A percentile compares a stretch with the other conserved stretches of the same genome.
These are phyloP conservation scores for Helicoverpa assulta DNA, from an alignment of 2,888 invertebrate genomes.

Conservation along the genomic window DNA sequence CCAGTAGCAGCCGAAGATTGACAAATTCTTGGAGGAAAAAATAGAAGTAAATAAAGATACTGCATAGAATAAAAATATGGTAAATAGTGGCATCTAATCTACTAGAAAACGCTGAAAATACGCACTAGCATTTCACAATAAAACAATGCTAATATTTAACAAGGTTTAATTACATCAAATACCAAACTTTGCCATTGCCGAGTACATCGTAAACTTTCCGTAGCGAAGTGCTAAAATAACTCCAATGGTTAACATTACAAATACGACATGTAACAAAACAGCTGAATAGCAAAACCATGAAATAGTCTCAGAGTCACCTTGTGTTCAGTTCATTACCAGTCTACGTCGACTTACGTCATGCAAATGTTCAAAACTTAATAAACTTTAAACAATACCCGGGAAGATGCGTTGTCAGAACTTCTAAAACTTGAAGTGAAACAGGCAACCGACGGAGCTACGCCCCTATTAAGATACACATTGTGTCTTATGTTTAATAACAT, in stretches of 20 bases:
- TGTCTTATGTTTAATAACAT: constrained; percentile 80
- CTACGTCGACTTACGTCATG: constrained; percentile 83
- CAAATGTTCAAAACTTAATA: constrained; percentile 86
- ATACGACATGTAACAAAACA: constrained; percentile 53
- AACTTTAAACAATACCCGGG: constrained; percentile 87
- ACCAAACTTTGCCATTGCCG: constrained; percentile 31
- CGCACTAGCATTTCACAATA: background rate
- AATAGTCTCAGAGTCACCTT: constrained; percentile 68
- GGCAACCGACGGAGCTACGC: constrained; percentile 78
- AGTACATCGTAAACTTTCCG: constrained; percentile 31
- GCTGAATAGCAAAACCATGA: constrained; percentile 63
- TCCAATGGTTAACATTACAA: constrained; percentile 36
- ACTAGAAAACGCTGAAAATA: background rate
- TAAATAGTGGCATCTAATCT: background rate
- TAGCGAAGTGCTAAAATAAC: constrained; percentile 41
- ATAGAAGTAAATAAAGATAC: background rate
- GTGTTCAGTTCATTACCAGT: constrained; percentile 78
- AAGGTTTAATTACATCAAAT: constrained; percentile 44
- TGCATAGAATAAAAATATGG: background rate
- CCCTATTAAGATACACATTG: constrained; percentile 84
- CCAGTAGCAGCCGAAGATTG: background rate
- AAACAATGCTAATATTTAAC: constrained; percentile 31
- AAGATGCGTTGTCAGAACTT: constrained; percentile 88
- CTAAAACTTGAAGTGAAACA: constrained; percentile 81
- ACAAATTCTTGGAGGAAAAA: background rate